Percentiles rank a stretch among this genome's conserved stretches.
Evolutionary conservation across 1,140 invertebrate species (phyloP).

Genomic region (Drosophila grimshawi): DNA sequence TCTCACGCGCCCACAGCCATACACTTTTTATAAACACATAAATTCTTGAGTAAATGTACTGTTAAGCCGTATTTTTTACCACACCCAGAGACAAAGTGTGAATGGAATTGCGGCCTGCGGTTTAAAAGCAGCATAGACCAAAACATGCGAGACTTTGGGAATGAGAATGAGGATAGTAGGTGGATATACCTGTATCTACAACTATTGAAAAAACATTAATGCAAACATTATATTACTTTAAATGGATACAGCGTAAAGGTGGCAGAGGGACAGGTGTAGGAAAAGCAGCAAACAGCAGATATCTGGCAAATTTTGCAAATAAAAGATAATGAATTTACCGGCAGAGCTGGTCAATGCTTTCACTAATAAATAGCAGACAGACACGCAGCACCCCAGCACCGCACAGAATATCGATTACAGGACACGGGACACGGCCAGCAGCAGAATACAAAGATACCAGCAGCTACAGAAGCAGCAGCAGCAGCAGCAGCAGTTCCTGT

Average conservation of each 20-base stretch:
- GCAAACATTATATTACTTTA: slow-evolving; percentile 58
- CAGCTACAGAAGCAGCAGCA: slow-evolving; percentile 28
- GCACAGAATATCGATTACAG: slow-evolving; percentile 68
- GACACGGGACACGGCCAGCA: slow-evolving; percentile 41
- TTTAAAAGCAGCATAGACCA: slow-evolving; percentile 20
- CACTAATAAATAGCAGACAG: slow-evolving; percentile 68
- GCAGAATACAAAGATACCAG: slow-evolving; percentile 1
- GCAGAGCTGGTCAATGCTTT: slow-evolving; percentile 20
- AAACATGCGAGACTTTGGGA: not conserved
- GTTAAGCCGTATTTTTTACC: slow-evolving; percentile 74
- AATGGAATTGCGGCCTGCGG: slow-evolving; percentile 49
- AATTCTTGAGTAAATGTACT: slow-evolving; percentile 76
- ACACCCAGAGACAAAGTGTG: slow-evolving; percentile 58
- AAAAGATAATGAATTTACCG: slow-evolving; percentile 76
- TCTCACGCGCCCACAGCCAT: not conserved
- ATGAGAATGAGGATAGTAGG: not conserved
- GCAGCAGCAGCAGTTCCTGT: slow-evolving; percentile 16
- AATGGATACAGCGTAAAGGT: slow-evolving; percentile 15
- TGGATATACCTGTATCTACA: not conserved
- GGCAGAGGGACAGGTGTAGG: not conserved
- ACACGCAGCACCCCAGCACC: slow-evolving; percentile 54
- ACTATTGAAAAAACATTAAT: slow-evolving; percentile 56
- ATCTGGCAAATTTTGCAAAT: slow-evolving; percentile 67
- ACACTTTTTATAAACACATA: slow-evolving; percentile 67
- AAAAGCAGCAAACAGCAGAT: not conserved